phyloP scores from a whole-genome alignment of 2,797 vertebrate genomes.

The Chiroxiphia lanceolata region DNA sequence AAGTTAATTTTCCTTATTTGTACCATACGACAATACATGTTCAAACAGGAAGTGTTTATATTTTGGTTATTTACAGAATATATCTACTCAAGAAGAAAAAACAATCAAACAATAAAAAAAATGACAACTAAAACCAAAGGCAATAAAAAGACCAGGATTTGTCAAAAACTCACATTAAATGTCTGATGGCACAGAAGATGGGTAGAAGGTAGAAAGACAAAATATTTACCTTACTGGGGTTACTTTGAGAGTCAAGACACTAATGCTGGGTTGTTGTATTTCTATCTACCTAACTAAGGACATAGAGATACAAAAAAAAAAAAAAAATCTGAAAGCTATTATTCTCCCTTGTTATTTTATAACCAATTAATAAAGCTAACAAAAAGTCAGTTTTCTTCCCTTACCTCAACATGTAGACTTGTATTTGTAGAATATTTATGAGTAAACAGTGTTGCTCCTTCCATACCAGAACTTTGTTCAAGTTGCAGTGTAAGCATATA shows the following conservation, averaged over 20 bases:
- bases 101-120: neutral
- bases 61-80: neutral
- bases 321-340: neutral
- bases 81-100: neutral
- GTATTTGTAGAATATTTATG: neutral
- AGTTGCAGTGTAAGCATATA: neutral
- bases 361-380: neutral
- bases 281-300: neutral
- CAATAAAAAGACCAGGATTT: neutral
- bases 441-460: neutral
- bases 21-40: neutral
- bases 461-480: neutral
- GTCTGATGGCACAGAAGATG: neutral
- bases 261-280: neutral
- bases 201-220: neutral
- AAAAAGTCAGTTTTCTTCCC: neutral
- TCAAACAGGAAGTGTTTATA: neutral
- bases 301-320: neutral
- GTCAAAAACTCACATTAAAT: neutral
- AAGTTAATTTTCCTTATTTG: neutral
- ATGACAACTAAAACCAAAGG: neutral
- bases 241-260: neutral
- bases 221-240: neutral
- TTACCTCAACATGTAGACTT: neutral
- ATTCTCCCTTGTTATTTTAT: neutral